These are phyloP conservation scores for Pitta sordida DNA, from an alignment of 2,113 vertebrate species.

Conservation along the genomic window DNA sequence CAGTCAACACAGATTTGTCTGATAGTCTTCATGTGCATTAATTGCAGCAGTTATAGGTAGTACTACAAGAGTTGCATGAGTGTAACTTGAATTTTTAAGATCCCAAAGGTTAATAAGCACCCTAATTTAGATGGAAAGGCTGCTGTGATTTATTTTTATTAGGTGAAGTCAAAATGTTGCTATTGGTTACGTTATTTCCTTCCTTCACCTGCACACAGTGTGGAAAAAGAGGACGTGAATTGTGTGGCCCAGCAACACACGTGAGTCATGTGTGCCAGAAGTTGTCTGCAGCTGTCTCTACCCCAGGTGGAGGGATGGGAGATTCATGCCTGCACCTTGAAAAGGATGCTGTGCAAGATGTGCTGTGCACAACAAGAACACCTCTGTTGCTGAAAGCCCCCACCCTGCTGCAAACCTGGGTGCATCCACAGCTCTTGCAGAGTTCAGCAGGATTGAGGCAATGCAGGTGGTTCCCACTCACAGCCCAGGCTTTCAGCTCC, in stretches of 20 bases:
- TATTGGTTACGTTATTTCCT: not conserved
- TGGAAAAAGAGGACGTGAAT: not conserved
- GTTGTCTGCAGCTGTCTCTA: not conserved
- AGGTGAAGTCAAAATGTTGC: not conserved
- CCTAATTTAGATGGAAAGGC: not conserved
- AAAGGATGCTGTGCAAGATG: not conserved
- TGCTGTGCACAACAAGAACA: not conserved
- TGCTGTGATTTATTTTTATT: conserved; percentile 26
- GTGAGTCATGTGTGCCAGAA: not conserved
- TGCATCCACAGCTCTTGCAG: accelerated
- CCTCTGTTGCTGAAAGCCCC: not conserved
- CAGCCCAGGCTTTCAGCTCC: not conserved
- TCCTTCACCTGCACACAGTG: not conserved
- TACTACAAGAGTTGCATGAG: not conserved
- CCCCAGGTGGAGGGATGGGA: not conserved
- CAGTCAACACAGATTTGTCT: not conserved
- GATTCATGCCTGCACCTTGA: not conserved
- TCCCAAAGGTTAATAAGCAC: conserved; percentile 5
- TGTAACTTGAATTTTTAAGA: conserved; percentile 3
- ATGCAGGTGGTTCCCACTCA: not conserved
- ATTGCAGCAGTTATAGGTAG: not conserved
- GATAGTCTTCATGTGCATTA: not conserved
- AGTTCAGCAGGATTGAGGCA: not conserved
- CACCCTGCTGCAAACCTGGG: not conserved
- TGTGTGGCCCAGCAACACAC: not conserved